Percentiles rank a stretch among this genome's conserved stretches.
Conservation (phyloP, 2,113 vertebrate genomes). For the Leptosomus discolor region DNA sequence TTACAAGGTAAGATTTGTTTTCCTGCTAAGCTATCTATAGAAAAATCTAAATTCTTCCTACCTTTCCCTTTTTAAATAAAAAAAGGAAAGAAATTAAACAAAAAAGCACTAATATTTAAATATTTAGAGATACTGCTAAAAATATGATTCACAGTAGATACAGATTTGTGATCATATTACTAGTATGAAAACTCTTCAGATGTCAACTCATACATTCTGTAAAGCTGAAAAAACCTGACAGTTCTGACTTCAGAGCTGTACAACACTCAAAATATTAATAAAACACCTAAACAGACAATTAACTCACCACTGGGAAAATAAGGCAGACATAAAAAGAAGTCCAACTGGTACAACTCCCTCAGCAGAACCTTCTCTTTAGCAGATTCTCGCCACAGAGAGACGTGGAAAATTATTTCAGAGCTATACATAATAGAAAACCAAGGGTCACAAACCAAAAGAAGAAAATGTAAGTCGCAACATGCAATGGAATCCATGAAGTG, state of each 20-base stretch:
- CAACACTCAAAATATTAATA: neutral
- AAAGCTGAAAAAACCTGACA: neutral
- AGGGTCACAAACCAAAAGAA: neutral
- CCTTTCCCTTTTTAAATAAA: neutral
- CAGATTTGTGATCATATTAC: neutral
- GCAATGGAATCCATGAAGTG: neutral
- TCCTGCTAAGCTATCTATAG: neutral
- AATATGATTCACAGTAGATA: neutral
- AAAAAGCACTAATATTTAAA: neutral
- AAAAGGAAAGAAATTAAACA: neutral
- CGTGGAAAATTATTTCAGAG: neutral
- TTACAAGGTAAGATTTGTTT: neutral
- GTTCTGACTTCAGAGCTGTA: neutral
- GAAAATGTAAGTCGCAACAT: constrained; percentile 2
- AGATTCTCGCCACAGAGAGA: neutral
- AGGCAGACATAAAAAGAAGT: neutral
- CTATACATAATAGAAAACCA: neutral
- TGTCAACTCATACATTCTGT: neutral
- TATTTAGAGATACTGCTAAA: neutral
- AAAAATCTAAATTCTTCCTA: neutral
- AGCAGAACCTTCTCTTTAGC: neutral
- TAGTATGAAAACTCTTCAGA: neutral
- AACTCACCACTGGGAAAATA: neutral
- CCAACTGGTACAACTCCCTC: neutral
- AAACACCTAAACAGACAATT: neutral